Evolutionary conservation across 2,888 invertebrate genomes (phyloP).

Genomic region (Lasioglossum malachurum): DNA sequence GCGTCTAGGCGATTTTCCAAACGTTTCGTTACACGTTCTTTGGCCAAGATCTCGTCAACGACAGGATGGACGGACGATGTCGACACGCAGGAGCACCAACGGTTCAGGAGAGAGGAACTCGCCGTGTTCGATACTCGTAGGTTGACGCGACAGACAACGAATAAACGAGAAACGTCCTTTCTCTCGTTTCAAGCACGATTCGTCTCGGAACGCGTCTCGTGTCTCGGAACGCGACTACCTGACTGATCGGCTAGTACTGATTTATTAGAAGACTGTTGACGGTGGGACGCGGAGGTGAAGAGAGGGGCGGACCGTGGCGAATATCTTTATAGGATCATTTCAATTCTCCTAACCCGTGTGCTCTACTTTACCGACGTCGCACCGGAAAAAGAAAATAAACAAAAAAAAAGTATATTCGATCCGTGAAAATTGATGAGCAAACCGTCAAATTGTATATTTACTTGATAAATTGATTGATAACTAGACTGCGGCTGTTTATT

Average conservation of each 20-base stretch:
- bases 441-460: background rate
- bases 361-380: background rate
- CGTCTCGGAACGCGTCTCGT: background rate
- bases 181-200: background rate
- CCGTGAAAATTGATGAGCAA: background rate
- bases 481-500: background rate
- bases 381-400: too few relatives aligned
- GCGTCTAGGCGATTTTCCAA: background rate
- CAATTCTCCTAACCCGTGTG: background rate
- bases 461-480: background rate
- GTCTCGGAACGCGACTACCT: background rate
- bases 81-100: background rate
- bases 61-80: background rate
- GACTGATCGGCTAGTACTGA: background rate
- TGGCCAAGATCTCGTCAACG: background rate
- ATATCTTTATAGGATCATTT: background rate
- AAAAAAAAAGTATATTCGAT: too few relatives aligned
- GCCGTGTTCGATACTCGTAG: background rate
- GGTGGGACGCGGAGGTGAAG: background rate
- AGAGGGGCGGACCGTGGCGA: background rate
- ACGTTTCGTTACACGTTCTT: background rate
- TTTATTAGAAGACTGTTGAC: background rate
- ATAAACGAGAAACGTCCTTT: slow-evolving; percentile 7
- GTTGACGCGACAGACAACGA: background rate
- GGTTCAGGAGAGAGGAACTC: background rate